Evolutionary conservation across 2,888 invertebrate species (phyloP).

Genomic region (Polyommatus icarus): DNA sequence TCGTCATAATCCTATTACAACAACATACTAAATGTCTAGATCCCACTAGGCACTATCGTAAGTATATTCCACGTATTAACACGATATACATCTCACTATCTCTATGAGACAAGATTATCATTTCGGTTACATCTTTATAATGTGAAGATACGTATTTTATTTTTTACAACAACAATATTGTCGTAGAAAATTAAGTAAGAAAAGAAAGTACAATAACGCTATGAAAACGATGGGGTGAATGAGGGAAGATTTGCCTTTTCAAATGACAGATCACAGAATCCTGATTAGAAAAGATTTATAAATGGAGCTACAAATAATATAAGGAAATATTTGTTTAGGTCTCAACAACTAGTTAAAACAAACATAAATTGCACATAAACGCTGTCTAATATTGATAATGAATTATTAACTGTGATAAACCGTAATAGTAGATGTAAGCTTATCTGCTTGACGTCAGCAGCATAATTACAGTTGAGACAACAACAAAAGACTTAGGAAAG

Average conservation of each 20-base stretch:
- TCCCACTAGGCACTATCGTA: background rate
- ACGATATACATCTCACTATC: background rate
- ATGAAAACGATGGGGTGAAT: background rate
- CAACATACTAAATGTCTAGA: background rate
- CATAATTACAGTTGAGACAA: conserved; percentile 30
- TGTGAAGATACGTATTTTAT: background rate
- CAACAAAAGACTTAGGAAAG: conserved; percentile 28
- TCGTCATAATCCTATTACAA: background rate
- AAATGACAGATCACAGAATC: background rate
- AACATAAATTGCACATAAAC: conserved; percentile 6
- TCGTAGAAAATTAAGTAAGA: too few species aligned
- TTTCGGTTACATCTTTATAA: background rate
- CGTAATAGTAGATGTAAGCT: conserved; percentile 29
- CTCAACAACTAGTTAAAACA: background rate
- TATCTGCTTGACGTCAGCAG: conserved; percentile 33
- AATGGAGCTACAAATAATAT: too few species aligned
- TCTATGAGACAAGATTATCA: background rate
- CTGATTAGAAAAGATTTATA: background rate
- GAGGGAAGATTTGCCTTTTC: background rate
- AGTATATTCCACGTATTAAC: background rate
- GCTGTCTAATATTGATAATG: conserved; percentile 18
- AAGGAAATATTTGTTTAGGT: background rate
- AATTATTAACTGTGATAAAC: conserved; percentile 19
- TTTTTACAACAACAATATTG: too few species aligned
- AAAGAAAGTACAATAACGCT: background rate